Percentiles rank a stretch among this genome's conserved stretches.
These are phyloP conservation scores for Brienomyrus brachyistius DNA, from an alignment of 2,113 vertebrate genomes.

Conservation along the genomic window DNA sequence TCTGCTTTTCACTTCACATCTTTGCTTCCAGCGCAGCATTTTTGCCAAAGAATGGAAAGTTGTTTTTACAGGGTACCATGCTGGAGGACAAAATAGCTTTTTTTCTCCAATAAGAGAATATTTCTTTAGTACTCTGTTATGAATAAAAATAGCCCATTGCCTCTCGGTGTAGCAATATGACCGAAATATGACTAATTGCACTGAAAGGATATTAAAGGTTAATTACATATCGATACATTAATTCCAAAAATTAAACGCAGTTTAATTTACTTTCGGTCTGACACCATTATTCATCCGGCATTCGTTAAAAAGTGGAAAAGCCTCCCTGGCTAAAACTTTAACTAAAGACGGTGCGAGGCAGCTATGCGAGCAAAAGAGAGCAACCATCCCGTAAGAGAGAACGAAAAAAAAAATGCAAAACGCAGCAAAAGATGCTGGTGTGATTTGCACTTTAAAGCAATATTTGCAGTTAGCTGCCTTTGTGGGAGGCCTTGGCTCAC, in stretches of 20 bases:
- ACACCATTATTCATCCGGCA: not conserved
- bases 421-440: conserved; percentile 3
- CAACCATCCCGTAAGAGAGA: not conserved
- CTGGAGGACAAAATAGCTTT: not conserved
- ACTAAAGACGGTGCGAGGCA: conserved; percentile 29
- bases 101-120: not conserved
- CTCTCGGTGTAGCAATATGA: not conserved
- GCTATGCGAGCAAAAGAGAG: conserved; percentile 26
- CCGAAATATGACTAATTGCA: not conserved
- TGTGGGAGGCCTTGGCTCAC: conserved; percentile 19
- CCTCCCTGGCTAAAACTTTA: conserved; percentile 35
- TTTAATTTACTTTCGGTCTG: not conserved
- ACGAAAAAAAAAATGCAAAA: conserved; percentile 10
- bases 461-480: conserved; percentile 15
- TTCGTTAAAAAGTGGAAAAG: not conserved
- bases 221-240: not conserved
- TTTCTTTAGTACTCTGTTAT: not conserved
- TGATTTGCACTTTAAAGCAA: conserved; percentile 33
- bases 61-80: not conserved
- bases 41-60: not conserved
- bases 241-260: not conserved
- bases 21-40: not conserved
- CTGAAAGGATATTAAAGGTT: not conserved
- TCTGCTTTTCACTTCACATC: not conserved
- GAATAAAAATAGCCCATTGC: not conserved